Percentiles rank a stretch among this genome's conserved stretches.
These are phyloP conservation scores for Anguilla anguilla DNA, from an alignment of 2,797 vertebrate species.

Conservation along the genomic window DNA sequence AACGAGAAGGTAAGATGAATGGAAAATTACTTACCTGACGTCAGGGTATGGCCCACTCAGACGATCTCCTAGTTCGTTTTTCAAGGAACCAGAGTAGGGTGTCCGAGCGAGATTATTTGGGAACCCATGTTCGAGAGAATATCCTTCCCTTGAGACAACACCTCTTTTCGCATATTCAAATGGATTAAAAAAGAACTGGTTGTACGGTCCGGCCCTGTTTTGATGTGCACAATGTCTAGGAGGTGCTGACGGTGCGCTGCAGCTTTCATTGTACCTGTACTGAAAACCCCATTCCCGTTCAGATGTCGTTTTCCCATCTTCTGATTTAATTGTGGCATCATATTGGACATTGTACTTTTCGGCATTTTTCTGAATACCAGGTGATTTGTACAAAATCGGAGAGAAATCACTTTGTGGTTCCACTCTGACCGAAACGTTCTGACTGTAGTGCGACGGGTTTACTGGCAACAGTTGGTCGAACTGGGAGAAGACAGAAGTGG, in stretches of 20 bases:
- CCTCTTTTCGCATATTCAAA: conserved; percentile 65
- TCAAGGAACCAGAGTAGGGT: conserved; percentile 77
- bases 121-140: conserved; percentile 81
- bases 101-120: conserved; percentile 74
- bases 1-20: neutral
- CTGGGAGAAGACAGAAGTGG: conserved; percentile 33
- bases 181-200: conserved; percentile 68
- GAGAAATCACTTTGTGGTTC: conserved; percentile 33
- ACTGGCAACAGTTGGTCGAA: conserved; percentile 41
- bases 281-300: conserved; percentile 53
- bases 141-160: conserved; percentile 56
- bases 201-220: conserved; percentile 50
- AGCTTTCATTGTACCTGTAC: conserved; percentile 58
- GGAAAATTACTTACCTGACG: conserved; percentile 71
- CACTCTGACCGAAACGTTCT: conserved; percentile 42
- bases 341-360: conserved; percentile 53
- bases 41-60: conserved; percentile 82
- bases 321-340: conserved; percentile 66
- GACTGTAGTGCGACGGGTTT: conserved; percentile 47
- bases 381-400: conserved; percentile 43
- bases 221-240: conserved; percentile 52
- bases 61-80: conserved; percentile 85
- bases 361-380: conserved; percentile 32
- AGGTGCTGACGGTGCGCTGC: conserved; percentile 52
- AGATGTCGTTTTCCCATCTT: conserved; percentile 45